These are phyloP conservation scores for Leucophora obtusa DNA, from an alignment of 2,888 invertebrate genomes.

Conservation along the genomic window DNA sequence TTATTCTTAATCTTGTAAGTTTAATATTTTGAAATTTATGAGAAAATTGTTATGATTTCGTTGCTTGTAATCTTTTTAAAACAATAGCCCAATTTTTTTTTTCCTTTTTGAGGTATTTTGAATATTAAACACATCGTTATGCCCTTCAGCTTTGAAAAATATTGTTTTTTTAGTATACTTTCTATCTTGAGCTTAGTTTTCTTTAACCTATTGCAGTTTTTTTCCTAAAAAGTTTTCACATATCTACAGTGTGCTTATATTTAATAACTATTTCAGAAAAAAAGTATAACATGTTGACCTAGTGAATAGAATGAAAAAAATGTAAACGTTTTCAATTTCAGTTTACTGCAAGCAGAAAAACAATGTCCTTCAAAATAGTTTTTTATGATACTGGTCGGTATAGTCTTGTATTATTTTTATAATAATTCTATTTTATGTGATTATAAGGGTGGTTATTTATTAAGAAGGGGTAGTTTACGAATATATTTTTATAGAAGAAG, in stretches of 20 bases:
- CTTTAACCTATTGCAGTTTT: neutral
- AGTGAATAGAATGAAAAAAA: conserved; percentile 35
- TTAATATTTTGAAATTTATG: neutral
- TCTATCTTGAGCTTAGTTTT: neutral
- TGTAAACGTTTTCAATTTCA: conserved; percentile 64
- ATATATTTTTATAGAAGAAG: too few relatives aligned
- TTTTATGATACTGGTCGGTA: conserved; percentile 13
- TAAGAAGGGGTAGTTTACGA: too few relatives aligned
- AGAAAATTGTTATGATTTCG: neutral
- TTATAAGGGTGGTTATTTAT: neutral
- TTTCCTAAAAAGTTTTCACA: neutral
- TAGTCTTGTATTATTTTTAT: conserved; percentile 14
- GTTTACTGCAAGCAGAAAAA: conserved; percentile 35
- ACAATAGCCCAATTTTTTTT: conserved; percentile 2
- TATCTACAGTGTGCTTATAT: conserved; percentile 38
- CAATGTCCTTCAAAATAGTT: conserved; percentile 51
- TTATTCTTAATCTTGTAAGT: neutral
- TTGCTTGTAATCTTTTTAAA: neutral
- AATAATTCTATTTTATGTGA: neutral
- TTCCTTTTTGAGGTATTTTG: neutral
- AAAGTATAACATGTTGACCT: conserved; percentile 43
- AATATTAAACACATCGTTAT: conserved; percentile 44
- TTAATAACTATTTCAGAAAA: conserved; percentile 40
- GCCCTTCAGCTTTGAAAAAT: conserved; percentile 50
- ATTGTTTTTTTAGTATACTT: conserved; percentile 27